Base-by-base conservation (phyloP, 2,888 invertebrate species). In the Poecilus cupreus region DNA sequence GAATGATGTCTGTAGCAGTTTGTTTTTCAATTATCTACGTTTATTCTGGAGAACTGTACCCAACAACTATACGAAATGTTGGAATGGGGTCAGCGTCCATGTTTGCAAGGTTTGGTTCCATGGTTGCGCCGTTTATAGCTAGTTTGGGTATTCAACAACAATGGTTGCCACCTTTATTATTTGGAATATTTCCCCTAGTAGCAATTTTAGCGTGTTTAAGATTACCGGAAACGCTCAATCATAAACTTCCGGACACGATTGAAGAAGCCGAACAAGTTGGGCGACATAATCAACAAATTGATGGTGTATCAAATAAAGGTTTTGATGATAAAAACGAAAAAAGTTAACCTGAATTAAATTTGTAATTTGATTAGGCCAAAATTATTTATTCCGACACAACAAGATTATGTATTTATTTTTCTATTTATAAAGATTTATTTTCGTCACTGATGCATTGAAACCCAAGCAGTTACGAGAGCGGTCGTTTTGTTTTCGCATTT, bases 11-110 rank as follows among this genome's bases (percentile, higher is more conserved):
- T 6, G 93, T 96, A 88, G 94, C 96, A 13, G 93, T 96, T 51
- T 93, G 94, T 0, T 98, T 97, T 87, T 95, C 96, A 0, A 94
- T 95, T 0, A 95, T 95, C 3, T 98, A 97, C 88, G 91, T 97
- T n/a, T 97, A 95, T 88, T 94, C 95, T 0, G 96, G 96, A 0
- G 97, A 97, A 89, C 88, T 97, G 11, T 97, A 96, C 87, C 97
- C 97, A 0, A 97, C 97, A 0, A 94, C 96, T 1, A 94, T 97
- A 0, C 91, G 97, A 22, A 97, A 97, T 86, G 94, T 95, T 51
- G 97, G 96, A 0, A 93, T 97, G 80, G 97, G 97, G 0, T 90
- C 95, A 1, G 94, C 96, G 22, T 97, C 97, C 0, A 95, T 96
- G 90, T 93, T 94, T 82, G 97, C 97, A 0, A 92, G 97, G 85